Percentiles rank a stretch among this genome's conserved stretches.
Conservation (phyloP, 2,113 vertebrate species). For the Pachyramphus minor region DNA sequence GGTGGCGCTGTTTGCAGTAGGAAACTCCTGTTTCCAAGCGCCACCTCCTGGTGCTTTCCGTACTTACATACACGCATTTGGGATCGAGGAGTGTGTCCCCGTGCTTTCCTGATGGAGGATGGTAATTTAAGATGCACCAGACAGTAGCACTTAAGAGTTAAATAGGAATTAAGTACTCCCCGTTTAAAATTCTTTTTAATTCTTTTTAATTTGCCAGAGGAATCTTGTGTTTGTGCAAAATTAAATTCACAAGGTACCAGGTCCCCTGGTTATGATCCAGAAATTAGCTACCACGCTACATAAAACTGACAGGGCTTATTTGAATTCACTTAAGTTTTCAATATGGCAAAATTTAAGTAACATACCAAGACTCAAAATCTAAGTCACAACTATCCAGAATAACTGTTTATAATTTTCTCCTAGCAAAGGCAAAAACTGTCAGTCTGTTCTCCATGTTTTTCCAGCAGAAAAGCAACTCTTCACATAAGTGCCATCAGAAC, state of each 20-base stretch:
- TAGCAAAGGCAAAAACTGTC: not conserved
- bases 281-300: not conserved
- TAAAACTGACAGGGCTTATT: not conserved
- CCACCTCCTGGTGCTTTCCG: not conserved
- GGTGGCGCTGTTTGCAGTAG: not conserved
- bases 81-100: fast-evolving
- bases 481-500: not conserved
- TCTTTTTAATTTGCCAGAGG: not conserved
- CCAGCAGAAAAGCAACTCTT: not conserved
- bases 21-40: not conserved
- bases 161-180: not conserved
- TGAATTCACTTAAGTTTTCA: not conserved
- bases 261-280: not conserved
- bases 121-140: fast-evolving
- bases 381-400: not conserved
- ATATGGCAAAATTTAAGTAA: not conserved
- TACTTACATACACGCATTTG: fast-evolving
- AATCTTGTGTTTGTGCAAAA: not conserved
- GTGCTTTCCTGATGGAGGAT: fast-evolving
- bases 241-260: not conserved
- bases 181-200: not conserved
- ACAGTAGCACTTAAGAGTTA: fast-evolving
- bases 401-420: not conserved
- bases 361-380: not conserved
- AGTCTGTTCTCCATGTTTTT: not conserved